Evolutionary conservation across 2,888 invertebrate genomes (phyloP).

Genomic region (Conistra vaccinii): DNA sequence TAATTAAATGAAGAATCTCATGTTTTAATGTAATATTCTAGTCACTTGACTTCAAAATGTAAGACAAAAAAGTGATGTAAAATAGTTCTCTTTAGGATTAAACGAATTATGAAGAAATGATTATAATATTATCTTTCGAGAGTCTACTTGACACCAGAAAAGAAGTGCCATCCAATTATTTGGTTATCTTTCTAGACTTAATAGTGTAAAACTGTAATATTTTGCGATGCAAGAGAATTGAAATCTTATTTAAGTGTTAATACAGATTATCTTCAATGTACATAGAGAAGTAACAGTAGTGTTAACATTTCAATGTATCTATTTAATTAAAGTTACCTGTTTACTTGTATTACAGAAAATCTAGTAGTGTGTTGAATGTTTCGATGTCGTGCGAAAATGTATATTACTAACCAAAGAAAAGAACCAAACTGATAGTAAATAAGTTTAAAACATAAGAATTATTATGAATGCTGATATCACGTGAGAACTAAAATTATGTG

Average conservation of each 20-base stretch:
- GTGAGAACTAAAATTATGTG: slow-evolving; percentile 43
- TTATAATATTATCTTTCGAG: slow-evolving; percentile 60
- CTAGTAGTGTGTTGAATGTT: slow-evolving; percentile 62
- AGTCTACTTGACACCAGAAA: slow-evolving; percentile 76
- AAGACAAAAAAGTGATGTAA: slow-evolving; percentile 88
- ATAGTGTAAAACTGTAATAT: slow-evolving; percentile 82
- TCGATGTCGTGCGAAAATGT: slow-evolving; percentile 68
- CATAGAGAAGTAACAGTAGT: slow-evolving; percentile 68
- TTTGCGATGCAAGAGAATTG: slow-evolving; percentile 91
- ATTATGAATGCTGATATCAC: slow-evolving; percentile 52
- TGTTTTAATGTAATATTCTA: slow-evolving; percentile 69
- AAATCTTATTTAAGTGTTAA: slow-evolving; percentile 86
- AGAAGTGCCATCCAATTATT: slow-evolving; percentile 87
- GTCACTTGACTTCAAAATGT: slow-evolving; percentile 77
- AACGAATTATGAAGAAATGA: slow-evolving; percentile 60
- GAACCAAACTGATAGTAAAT: slow-evolving; percentile 84
- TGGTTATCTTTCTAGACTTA: slow-evolving; percentile 83
- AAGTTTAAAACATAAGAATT: slow-evolving; percentile 65
- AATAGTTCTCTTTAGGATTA: slow-evolving; percentile 77
- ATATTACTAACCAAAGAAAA: slow-evolving; percentile 79
- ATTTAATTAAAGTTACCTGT: slow-evolving; percentile 62
- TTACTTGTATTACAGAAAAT: slow-evolving; percentile 58
- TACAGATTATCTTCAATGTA: slow-evolving; percentile 81
- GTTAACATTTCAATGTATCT: slow-evolving; percentile 60
- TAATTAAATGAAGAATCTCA: slow-evolving; percentile 69